Percentiles rank a stretch among this genome's conserved stretches.
These are phyloP conservation scores for Hyles lineata DNA, from an alignment of 2,888 invertebrate species.

Conservation along the genomic window DNA sequence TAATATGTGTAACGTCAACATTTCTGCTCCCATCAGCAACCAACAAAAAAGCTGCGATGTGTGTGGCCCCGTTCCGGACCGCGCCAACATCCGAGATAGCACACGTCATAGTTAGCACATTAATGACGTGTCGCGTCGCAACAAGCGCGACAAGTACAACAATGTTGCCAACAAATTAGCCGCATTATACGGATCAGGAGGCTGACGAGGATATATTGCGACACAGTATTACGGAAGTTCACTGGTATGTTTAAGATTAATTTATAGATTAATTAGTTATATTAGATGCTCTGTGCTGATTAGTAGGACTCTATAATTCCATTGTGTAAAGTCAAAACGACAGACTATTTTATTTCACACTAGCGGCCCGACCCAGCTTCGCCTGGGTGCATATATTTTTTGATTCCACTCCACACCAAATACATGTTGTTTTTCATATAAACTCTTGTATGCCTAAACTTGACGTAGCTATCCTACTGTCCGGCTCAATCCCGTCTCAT, in stretches of 20 bases:
- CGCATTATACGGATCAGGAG: not conserved
- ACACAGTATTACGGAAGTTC: not conserved
- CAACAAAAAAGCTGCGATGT: not conserved
- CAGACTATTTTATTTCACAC: too few relatives aligned
- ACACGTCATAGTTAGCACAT: not conserved
- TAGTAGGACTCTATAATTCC: too few relatives aligned
- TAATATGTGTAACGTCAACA: not conserved
- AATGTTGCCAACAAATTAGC: conserved; percentile 14
- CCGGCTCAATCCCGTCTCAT: too few relatives aligned
- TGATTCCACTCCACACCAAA: too few relatives aligned
- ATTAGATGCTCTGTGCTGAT: too few relatives aligned
- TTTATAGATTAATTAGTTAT: too few relatives aligned
- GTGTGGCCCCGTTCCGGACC: not conserved
- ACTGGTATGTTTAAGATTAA: not conserved
- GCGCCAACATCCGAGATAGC: not conserved
- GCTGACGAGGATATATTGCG: not conserved
- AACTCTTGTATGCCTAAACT: too few relatives aligned
- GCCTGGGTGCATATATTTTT: too few relatives aligned
- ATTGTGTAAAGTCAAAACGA: too few relatives aligned
- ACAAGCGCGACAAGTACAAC: not conserved
- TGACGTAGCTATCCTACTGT: too few relatives aligned
- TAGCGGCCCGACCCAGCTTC: too few relatives aligned
- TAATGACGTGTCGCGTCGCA: conserved; percentile 3
- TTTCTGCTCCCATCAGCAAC: not conserved
- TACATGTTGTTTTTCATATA: too few relatives aligned